phyloP scores from a whole-genome alignment of 2,797 vertebrate species.

The Alcedo atthis region DNA sequence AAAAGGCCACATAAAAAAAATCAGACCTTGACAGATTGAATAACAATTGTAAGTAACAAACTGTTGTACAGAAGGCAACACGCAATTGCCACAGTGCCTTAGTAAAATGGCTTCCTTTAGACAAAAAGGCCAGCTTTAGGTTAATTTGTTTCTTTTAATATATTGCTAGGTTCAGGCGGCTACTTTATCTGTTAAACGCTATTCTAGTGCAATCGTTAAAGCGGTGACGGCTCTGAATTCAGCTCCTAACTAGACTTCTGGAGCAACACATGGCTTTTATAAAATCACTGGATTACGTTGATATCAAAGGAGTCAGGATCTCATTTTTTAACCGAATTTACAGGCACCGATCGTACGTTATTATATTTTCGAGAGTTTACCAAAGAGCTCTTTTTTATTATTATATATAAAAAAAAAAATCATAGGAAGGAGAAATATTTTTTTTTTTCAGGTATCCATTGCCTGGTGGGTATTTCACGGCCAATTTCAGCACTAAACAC shows the following conservation, averaged over 20 bases:
- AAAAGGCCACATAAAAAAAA: conserved; percentile 61
- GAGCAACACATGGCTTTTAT: conserved; percentile 84
- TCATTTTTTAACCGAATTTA: conserved; percentile 77
- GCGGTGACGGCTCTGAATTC: conserved; percentile 79
- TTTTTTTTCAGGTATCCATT: conserved; percentile 79
- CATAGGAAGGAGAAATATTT: background rate
- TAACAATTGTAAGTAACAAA: conserved; percentile 76
- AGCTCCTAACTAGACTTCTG: conserved; percentile 73
- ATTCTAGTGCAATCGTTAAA: conserved; percentile 77
- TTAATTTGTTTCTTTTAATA: conserved; percentile 84
- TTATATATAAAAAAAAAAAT: background rate
- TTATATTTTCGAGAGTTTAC: conserved; percentile 75
- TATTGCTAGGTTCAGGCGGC: conserved; percentile 77
- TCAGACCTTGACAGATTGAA: conserved; percentile 77
- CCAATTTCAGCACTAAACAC: conserved; percentile 98
- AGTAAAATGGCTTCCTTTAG: conserved; percentile 80
- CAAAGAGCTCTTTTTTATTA: conserved; percentile 47
- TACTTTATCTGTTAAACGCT: conserved; percentile 77
- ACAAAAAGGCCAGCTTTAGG: conserved; percentile 80
- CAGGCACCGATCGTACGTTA: conserved; percentile 75
- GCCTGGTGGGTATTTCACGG: conserved; percentile 92
- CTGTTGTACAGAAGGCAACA: conserved; percentile 74
- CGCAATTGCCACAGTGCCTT: conserved; percentile 73
- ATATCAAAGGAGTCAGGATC: conserved; percentile 79
- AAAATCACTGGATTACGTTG: conserved; percentile 79